Evolutionary conservation across 2,888 invertebrate genomes (phyloP), one percentile per base, ranked within the genome.

Genomic region (Dicyrtoma fusca): DNA sequence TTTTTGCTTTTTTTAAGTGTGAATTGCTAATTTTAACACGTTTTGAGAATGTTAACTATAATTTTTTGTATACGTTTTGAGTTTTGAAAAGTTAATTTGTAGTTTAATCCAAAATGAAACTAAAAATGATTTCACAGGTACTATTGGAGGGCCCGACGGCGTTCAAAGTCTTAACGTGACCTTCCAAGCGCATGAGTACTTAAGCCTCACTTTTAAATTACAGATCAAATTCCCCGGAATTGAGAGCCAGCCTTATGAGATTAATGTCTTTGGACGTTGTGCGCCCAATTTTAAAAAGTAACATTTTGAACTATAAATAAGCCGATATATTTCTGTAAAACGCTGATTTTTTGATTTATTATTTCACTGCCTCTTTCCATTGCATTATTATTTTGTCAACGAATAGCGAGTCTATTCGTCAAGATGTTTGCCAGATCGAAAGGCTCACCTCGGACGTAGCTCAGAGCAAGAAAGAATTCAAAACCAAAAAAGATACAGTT

Each of bases 141-240:
- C 34, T 10, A 68, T 68, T 10, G 69, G 69, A 23, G 61, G 61
- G 11, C 11, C 25, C n/a, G 34, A 57, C 47, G 49, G 69, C 1
- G 59, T 59, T 2, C 45, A 44, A 13, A 25, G 10, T n/a, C 21
- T 69, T 0, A 59, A 11, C 6, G 44, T 69, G 1, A 17, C 47
- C 14, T 69, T 69, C 47, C 44, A 23, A 19, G 44, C 69, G n/a
- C 57, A 59, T 17, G 69, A 69, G 17, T 69, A 69, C 19, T 45
- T 69, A n/a, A 69, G 59, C 1, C 21, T 69, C 1, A 69, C 69
- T 4, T 69, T 47, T 26, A 61, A 45, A 19, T 61, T 69, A 13
- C 47, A 23, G 13, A 69, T 69, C 17, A 59, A 26, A 13, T 69
- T 69, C 47, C 21, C 69, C 8, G 69, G 69, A 1, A 42, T 47